phyloP scores from a whole-genome alignment of 2,797 vertebrate species.

The Onychomys arenicola region DNA sequence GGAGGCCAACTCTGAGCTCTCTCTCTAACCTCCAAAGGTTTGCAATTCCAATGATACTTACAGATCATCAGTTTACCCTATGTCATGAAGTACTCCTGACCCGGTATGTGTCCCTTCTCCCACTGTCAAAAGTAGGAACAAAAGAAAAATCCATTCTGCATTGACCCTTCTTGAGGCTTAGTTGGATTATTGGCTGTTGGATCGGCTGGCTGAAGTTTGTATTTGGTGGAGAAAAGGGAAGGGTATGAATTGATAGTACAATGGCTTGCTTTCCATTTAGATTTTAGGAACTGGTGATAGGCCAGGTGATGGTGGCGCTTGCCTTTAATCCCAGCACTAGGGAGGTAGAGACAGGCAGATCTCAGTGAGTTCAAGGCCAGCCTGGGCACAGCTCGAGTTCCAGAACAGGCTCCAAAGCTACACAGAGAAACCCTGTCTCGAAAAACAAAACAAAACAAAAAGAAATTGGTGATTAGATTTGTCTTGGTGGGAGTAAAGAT shows the following conservation, averaged over 20 bases:
- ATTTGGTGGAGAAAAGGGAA: conserved; percentile 48
- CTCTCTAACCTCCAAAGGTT: background rate
- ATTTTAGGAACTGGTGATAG: background rate
- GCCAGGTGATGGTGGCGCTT: too few relatives aligned
- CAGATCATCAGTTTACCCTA: background rate
- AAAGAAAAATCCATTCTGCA: background rate
- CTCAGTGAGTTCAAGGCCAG: too few relatives aligned
- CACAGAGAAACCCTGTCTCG: too few relatives aligned
- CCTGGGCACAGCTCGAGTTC: too few relatives aligned
- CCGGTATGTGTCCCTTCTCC: background rate
- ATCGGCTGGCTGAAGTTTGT: background rate
- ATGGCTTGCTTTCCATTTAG: background rate
- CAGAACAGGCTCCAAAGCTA: too few relatives aligned
- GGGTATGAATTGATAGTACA: background rate
- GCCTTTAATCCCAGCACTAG: too few relatives aligned
- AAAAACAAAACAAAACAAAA: too few relatives aligned
- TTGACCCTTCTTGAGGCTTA: background rate
- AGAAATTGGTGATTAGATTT: conserved; percentile 5
- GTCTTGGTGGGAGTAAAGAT: conserved; percentile 4
- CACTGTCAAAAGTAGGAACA: background rate
- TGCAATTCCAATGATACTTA: background rate
- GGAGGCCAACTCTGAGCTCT: background rate
- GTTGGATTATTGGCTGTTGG: background rate
- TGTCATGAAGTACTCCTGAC: background rate
- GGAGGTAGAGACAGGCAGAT: too few relatives aligned